Evolutionary conservation across 2,888 invertebrate genomes (phyloP), one percentile per base, ranked within the genome.

Genomic region (Tyria jacobaeae): DNA sequence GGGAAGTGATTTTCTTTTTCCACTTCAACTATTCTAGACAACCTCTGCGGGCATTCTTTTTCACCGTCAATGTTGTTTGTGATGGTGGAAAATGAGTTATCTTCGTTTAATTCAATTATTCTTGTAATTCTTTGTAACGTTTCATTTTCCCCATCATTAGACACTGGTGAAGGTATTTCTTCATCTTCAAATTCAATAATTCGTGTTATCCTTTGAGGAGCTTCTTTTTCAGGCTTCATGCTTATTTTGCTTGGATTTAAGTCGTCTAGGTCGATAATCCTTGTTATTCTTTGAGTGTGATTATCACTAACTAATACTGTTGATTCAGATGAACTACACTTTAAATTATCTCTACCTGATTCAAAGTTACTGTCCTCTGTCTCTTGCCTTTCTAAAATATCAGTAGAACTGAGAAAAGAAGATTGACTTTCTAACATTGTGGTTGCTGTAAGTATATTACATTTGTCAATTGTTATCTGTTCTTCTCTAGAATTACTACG

Each of bases 401-500:
- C 87, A 57, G 78, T 78, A 68, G 87, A 86, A 81, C 85, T 88
- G 60, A 84, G 73, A 78, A 86, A 83, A 62, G 86, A 83, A 58
- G 86, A 84, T 69, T 84, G 87, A 82, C 80, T 85, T 75, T 90
- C 90, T 81, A 88, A 70, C 76, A 89, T 87, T 85, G 87, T 89
- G 73, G 86, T 84, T 44, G 44, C 15, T 65, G 84, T 78, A 62
- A 87, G 79, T 70, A 84, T 82, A 81, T 85, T 85, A 78, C 83
- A 85, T 74, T 87, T 88, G 62, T 90, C 88, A 78, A 90, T 85
- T 63, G 87, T 86, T 85, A 89, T 82, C 83, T 87, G 89, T 83
- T 94, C 94, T 76, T 94, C 94, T 77, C 92, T 80, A 63, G 94
- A 93, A 80, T 92, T 90, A 75, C 85, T 89, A 65, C 93, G 90